Evolutionary conservation across 2,113 vertebrate genomes (phyloP).

Genomic region (Mormoops blainvillei): DNA sequence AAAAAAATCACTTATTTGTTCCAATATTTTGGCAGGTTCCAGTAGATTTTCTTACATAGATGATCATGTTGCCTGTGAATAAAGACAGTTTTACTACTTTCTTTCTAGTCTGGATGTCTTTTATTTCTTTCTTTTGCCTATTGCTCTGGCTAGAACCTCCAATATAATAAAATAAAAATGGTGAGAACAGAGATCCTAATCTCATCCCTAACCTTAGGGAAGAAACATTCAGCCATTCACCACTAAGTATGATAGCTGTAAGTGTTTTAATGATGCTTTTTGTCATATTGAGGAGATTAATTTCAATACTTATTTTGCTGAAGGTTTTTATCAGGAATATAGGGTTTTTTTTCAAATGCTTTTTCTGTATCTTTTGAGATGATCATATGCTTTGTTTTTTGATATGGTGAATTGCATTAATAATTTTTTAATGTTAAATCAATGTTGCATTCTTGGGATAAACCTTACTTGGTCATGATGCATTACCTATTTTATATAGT

Average conservation of each 20-base stretch:
- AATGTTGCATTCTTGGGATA: neutral
- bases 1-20: neutral
- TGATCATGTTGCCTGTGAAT: neutral
- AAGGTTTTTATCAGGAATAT: neutral
- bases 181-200: neutral
- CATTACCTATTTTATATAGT: neutral
- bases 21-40: neutral
- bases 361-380: neutral
- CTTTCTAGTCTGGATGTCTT: neutral
- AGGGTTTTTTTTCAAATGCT: neutral
- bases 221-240: neutral
- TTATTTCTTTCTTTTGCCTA: neutral
- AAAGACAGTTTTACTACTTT: neutral
- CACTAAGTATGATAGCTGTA: neutral
- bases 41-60: neutral
- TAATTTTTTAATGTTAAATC: neutral
- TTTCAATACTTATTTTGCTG: neutral
- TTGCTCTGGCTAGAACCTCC: neutral
- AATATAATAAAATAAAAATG: neutral
- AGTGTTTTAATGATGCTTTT: neutral
- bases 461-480: neutral
- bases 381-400: neutral
- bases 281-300: neutral
- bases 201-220: neutral
- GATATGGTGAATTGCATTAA: neutral